phyloP scores from a whole-genome alignment of 2,113 vertebrate genomes.

The Hippoglossus stenolepis region DNA sequence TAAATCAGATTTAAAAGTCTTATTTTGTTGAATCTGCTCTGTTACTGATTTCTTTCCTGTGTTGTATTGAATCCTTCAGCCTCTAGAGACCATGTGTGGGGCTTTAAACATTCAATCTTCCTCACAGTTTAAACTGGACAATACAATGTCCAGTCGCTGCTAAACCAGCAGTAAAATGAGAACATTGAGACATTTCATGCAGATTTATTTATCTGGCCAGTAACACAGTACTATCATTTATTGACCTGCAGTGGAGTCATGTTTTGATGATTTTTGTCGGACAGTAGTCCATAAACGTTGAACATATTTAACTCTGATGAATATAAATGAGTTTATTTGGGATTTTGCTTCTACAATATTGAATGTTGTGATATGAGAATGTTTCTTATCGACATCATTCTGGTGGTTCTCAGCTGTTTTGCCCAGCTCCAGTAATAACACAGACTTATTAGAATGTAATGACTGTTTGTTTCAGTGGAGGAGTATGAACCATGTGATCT shows the following conservation, averaged over 20 bases:
- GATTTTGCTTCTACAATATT: background rate
- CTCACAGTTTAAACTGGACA: too few species aligned
- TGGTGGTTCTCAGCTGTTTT: background rate
- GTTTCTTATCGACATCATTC: background rate
- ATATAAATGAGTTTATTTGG: background rate
- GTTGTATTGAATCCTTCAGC: too few species aligned
- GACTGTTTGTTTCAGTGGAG: background rate
- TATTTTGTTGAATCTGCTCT: too few species aligned
- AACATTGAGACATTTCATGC: background rate
- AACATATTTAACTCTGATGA: background rate
- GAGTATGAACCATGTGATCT: background rate
- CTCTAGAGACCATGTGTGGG: too few species aligned
- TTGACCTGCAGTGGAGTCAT: too few species aligned
- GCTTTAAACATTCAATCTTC: too few species aligned
- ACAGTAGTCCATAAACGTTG: background rate
- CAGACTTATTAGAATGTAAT: background rate
- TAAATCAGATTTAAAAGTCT: too few species aligned
- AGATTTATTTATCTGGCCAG: background rate
- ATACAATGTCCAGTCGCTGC: background rate
- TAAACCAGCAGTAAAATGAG: background rate
- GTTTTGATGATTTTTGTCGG: background rate
- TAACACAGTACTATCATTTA: background rate
- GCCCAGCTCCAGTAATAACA: background rate
- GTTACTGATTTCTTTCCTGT: too few species aligned
- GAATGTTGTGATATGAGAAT: background rate